phyloP scores from a whole-genome alignment of 2,888 invertebrate species.

The Chloroclysta siterata region DNA sequence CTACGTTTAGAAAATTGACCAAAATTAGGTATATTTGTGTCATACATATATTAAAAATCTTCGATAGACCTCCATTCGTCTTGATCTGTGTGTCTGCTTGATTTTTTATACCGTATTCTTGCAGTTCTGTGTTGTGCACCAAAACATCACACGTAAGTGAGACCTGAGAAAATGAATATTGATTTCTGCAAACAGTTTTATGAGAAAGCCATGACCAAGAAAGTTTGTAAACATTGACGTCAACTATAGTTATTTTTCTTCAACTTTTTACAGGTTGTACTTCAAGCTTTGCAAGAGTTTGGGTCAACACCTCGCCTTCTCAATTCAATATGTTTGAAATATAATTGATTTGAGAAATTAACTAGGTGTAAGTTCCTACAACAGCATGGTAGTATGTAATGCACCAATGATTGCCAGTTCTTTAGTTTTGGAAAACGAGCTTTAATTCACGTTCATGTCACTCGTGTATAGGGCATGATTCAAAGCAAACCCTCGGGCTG shows the following conservation, averaged over 20 bases:
- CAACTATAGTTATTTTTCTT: conserved; percentile 15
- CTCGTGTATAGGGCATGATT: conserved; percentile 21
- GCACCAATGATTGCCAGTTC: too few relatives aligned
- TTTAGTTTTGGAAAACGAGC: conserved; percentile 1
- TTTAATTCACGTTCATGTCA: background rate
- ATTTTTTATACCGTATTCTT: background rate
- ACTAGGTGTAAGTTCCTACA: too few relatives aligned
- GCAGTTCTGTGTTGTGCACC: background rate
- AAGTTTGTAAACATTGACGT: conserved; percentile 15
- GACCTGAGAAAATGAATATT: conserved; percentile 18
- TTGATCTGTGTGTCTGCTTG: too few relatives aligned
- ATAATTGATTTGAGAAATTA: too few relatives aligned
- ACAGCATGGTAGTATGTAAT: too few relatives aligned
- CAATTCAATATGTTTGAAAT: too few relatives aligned
- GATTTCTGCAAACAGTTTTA: conserved; percentile 21
- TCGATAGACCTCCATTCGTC: too few relatives aligned
- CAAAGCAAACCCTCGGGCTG: conserved; percentile 12
- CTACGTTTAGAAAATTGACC: too few relatives aligned
- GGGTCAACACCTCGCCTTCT: too few relatives aligned
- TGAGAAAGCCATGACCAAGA: conserved; percentile 14
- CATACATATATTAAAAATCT: too few relatives aligned
- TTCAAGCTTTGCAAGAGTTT: too few relatives aligned
- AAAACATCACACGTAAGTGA: conserved; percentile 12
- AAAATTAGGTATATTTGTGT: too few relatives aligned
- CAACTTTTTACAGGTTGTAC: background rate